A percentile compares a stretch with the other conserved stretches of the same genome.
phyloP scores from a whole-genome alignment of 2,888 invertebrate genomes.

The Cantharis flavilabris region DNA sequence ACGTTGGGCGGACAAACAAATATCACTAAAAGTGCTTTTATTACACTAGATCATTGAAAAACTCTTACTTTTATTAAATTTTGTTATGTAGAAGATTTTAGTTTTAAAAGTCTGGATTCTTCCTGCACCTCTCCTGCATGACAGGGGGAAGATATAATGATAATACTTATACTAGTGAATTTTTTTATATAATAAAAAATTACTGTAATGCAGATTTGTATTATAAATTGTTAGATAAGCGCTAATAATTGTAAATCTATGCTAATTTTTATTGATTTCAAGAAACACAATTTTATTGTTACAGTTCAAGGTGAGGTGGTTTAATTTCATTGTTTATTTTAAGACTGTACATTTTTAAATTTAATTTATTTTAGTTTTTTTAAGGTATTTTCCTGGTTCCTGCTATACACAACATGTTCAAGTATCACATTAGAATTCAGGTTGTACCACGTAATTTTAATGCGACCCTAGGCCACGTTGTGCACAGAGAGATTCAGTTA shows the following conservation, averaged over 20 bases:
- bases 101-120: neutral
- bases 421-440: neutral
- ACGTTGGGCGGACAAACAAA: neutral
- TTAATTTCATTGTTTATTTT: neutral
- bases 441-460: neutral
- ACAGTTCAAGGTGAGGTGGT: neutral
- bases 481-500: neutral
- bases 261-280: neutral
- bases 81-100: neutral
- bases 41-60: neutral
- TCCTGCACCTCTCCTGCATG: neutral
- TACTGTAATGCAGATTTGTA: neutral
- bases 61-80: neutral
- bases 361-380: neutral
- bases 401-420: neutral
- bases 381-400: neutral
- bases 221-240: neutral
- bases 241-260: neutral
- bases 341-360: neutral
- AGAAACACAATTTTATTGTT: neutral
- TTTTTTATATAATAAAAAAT: neutral
- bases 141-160: neutral
- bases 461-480: neutral
- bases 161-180: neutral
- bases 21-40: neutral